phyloP scores from a whole-genome alignment of 2,888 invertebrate genomes.

The Eustalomyia histrio region DNA sequence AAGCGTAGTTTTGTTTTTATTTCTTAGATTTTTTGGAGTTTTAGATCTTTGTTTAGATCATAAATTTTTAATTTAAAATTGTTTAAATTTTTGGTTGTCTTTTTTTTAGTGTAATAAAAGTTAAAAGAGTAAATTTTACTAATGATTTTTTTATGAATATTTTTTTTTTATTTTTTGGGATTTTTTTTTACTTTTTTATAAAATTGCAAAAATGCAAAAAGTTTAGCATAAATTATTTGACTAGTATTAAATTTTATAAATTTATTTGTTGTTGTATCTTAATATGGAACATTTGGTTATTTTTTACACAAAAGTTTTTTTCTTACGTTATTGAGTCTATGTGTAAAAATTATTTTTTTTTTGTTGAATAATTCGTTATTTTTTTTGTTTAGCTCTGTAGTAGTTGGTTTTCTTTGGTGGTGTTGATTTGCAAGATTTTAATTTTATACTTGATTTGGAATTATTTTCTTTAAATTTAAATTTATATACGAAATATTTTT shows the following conservation, averaged over 20 bases:
- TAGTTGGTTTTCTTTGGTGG: slow-evolving; percentile 78
- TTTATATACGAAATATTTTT: slow-evolving; percentile 57
- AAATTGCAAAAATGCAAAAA: slow-evolving; percentile 80
- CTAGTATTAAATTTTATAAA: slow-evolving; percentile 70
- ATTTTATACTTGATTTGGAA: slow-evolving; percentile 58
- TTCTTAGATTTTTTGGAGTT: slow-evolving; percentile 57
- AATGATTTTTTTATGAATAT: slow-evolving; percentile 68
- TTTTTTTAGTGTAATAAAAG: slow-evolving; percentile 69
- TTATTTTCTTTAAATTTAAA: slow-evolving; percentile 46
- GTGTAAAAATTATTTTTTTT: slow-evolving; percentile 74
- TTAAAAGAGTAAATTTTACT: slow-evolving; percentile 79
- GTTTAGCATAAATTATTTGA: slow-evolving; percentile 69
- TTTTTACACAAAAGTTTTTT: slow-evolving; percentile 52
- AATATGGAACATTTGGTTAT: slow-evolving; percentile 78
- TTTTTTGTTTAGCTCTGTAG: slow-evolving; percentile 71
- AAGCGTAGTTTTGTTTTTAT: slow-evolving; percentile 62
- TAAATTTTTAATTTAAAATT: slow-evolving; percentile 68
- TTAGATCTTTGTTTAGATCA: slow-evolving; percentile 61
- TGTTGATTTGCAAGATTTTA: slow-evolving; percentile 73
- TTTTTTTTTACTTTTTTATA: slow-evolving; percentile 74
- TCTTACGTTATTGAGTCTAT: slow-evolving; percentile 66
- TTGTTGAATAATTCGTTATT: slow-evolving; percentile 69
- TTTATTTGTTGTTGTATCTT: slow-evolving; percentile 68
- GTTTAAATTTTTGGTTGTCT: slow-evolving; percentile 70
- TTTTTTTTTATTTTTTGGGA: slow-evolving; percentile 59